A percentile compares a stretch with the other conserved stretches of the same genome.
Evolutionary conservation across 2,888 invertebrate genomes (phyloP).

Genomic region (Drepanosiphum platanoidis): DNA sequence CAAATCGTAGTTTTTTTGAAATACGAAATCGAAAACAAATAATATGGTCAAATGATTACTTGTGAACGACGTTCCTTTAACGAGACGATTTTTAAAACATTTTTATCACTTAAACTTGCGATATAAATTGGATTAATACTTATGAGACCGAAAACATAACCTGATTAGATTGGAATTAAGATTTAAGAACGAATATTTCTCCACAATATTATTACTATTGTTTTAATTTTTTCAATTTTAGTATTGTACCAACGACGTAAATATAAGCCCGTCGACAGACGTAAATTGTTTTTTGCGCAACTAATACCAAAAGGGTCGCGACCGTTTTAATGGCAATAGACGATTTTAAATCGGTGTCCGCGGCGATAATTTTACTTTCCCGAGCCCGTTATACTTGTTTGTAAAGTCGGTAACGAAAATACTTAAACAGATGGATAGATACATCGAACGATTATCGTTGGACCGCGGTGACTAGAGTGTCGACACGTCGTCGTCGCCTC

Average conservation of each 20-base stretch:
- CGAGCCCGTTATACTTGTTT: background rate
- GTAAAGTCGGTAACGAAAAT: background rate
- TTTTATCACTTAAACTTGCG: background rate
- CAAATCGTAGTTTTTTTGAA: background rate
- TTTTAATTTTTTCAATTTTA: background rate
- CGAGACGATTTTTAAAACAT: background rate
- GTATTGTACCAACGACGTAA: background rate
- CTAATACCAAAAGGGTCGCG: background rate
- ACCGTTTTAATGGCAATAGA: background rate
- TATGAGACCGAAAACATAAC: background rate
- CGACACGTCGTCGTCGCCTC: background rate
- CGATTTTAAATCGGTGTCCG: background rate
- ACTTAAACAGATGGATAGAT: background rate
- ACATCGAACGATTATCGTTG: background rate
- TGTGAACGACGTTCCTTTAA: background rate
- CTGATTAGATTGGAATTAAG: background rate
- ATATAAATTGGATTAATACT: no score
- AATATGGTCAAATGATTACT: background rate
- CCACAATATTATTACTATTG: background rate
- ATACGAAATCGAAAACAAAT: background rate
- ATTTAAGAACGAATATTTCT: background rate
- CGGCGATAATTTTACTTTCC: constrained; percentile 2
- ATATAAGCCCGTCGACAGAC: background rate
- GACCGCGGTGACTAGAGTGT: background rate
- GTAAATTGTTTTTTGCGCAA: background rate